Base-by-base conservation (phyloP, 1,140 invertebrate genomes). In the Gonatopus flavifemur region DNA sequence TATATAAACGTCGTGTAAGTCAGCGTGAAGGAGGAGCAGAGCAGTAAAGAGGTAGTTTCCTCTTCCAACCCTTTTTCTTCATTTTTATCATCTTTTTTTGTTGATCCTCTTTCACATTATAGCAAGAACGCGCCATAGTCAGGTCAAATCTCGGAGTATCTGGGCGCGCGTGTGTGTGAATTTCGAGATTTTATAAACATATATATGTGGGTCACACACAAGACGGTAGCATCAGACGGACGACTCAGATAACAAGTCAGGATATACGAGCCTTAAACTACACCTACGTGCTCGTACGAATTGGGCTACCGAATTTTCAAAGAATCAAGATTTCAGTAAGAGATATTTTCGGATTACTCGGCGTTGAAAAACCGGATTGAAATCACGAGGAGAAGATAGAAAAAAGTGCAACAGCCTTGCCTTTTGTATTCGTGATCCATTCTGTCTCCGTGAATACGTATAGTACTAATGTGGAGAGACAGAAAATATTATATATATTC, bases 251-350 rank as follows among this genome's bases (percentile, higher is more conserved):
- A 72, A 72, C 73, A 57, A 46, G 28, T 59, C 24, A 56, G 59
- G 64, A 72, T 69, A 72, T 68, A 72, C 59, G 63, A 67, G n/a
- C 53, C 59, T 62, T 67, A 66, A 71, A 69, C 63, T 69, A 65
- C 57, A 52, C 47, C 69, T 64, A 69, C 67, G 67, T 66, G 66
- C 59, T 56, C 28, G 42, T 39, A 56, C 58, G n/a, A n/a, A 49
- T 39, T 35, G 66, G 53, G 73, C 74, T 76, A 76, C 73, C 69
- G 74, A 74, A 77, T 77, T 77, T 77, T 65, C 59, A 41, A 58
- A 45, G 64, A 62, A 64, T 63, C 62, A 65, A 72, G 68, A 70
- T 67, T 28, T 25, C 49, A 57, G 48, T 19, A 42, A 24, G 54
- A 38, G 58, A 66, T 64, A n/a, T 66, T 61, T 66, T 65, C 40